Base-by-base conservation (phyloP, 2,797 vertebrate species). In the Myotis pilosus region DNA sequence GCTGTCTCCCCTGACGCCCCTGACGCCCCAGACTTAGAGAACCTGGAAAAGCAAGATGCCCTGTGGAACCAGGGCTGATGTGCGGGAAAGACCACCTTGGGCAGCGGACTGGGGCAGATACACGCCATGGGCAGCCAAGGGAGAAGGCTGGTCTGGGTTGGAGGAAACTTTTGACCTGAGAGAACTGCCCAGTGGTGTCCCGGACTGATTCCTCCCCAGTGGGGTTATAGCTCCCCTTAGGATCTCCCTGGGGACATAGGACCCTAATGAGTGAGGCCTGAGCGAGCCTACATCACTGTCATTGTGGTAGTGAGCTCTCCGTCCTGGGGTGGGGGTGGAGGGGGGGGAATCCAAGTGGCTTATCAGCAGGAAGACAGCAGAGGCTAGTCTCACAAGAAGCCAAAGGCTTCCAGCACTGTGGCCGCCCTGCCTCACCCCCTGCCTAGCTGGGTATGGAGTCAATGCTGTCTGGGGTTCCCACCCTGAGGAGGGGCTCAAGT, bases 281-380 rank as follows among this genome's bases (percentile, higher is more conserved):
- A 15, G 62, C 57, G n/a, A 7, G 23, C 72, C 79, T 28, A 33
- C 8, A 25, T 69, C 80, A 16, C 20, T 1, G 8, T 49, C 41
- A 12, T 22, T 5, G 13, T 28, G 51, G 41, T 64, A 44, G 66
- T 69, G 80, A 87, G 71, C 55, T 87, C 25, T 71, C 47, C 0
- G 0, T 71, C 75, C 11, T 0, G 3, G 53, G 68, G 36, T 30
- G 25, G 28, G 25, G 57, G 57, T 23, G n/a, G n/a, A n/a, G n/a
- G n/a, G n/a, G n/a, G n/a, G n/a, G n/a, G 7, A 5, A 79, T 75
- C 76, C 53, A 68, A 68, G 75, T 47, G 33, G 79, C 44, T 72
- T 60, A 23, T 10, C 36, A 8, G 60, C 51, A 84, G 75, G 49
- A 75, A 80, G 6, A 68, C 2, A 33, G 68, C 38, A 44, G 69